A percentile compares a stretch with the other conserved stretches of the same genome.
These are phyloP conservation scores for Spinus pinus DNA, from an alignment of 2,797 vertebrate genomes.

Conservation along the genomic window DNA sequence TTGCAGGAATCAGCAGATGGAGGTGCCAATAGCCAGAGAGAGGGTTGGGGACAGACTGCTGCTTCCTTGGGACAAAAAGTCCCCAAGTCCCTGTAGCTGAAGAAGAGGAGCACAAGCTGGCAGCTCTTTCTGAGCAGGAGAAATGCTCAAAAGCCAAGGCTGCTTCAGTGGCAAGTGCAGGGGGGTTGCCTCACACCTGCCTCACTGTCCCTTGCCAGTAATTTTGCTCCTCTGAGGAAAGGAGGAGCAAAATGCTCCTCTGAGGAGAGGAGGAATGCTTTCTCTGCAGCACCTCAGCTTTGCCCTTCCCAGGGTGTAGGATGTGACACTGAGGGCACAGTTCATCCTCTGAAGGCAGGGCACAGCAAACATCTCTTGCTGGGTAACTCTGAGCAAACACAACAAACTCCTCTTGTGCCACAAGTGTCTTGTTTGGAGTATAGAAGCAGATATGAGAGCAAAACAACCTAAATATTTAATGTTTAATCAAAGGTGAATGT, in stretches of 20 bases:
- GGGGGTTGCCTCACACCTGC: neutral
- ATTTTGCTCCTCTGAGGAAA: neutral
- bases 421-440: neutral
- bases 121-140: neutral
- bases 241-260: neutral
- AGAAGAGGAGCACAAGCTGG: neutral
- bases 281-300: accelerated
- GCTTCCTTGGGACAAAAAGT: neutral
- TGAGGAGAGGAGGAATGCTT: neutral
- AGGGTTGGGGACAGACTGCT: neutral
- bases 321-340: neutral
- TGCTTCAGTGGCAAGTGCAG: neutral
- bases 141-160: neutral
- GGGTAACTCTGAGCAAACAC: neutral
- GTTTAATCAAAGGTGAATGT: neutral
- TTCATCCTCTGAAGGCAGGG: neutral
- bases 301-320: neutral
- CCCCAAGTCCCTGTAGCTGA: neutral
- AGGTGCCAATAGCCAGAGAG: neutral
- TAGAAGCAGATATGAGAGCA: neutral
- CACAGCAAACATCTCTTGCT: neutral
- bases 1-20: neutral
- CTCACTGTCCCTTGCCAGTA: neutral
- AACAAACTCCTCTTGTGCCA: neutral
- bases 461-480: neutral